These are phyloP conservation scores for Ophraella communa DNA, from an alignment of 2,888 invertebrate genomes.

Conservation along the genomic window DNA sequence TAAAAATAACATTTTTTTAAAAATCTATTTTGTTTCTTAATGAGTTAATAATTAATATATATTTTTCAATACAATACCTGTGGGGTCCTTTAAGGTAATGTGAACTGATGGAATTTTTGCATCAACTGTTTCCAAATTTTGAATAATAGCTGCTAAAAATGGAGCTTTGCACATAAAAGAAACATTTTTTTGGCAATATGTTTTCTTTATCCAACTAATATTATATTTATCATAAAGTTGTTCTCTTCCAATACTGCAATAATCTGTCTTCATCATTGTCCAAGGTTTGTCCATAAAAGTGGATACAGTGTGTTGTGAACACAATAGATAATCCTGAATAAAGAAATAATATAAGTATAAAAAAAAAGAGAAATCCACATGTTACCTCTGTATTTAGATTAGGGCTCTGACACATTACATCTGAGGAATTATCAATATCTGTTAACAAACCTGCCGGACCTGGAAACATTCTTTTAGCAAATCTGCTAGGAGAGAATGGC, in stretches of 20 bases:
- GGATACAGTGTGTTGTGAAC: slow-evolving; percentile 46
- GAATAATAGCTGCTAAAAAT: slow-evolving; percentile 52
- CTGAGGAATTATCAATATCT: slow-evolving; percentile 24
- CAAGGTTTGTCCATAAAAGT: slow-evolving; percentile 47
- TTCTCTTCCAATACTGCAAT: slow-evolving; percentile 19
- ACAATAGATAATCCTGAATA: slow-evolving; percentile 35
- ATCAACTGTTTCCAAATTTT: slow-evolving; percentile 44
- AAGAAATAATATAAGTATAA: background rate
- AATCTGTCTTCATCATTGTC: slow-evolving; percentile 47
- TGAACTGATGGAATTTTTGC: slow-evolving; percentile 44
- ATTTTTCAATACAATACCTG: slow-evolving; percentile 40
- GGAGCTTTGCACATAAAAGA: slow-evolving; percentile 50
- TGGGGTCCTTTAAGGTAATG: slow-evolving; percentile 50
- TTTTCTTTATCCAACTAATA: slow-evolving; percentile 51
- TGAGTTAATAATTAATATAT: slow-evolving; percentile 9
- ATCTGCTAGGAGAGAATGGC: slow-evolving; percentile 28
- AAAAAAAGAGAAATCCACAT: background rate
- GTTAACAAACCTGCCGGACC: slow-evolving; percentile 48
- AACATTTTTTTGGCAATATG: slow-evolving; percentile 38
- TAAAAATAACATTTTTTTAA: slow-evolving; percentile 34
- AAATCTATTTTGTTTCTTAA: no score
- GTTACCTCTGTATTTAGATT: slow-evolving; percentile 10
- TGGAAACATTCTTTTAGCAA: slow-evolving; percentile 45
- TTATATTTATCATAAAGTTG: slow-evolving; percentile 46
- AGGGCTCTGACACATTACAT: slow-evolving; percentile 23